Percentiles rank a stretch among this genome's conserved stretches.
Conservation (phyloP, 2,797 vertebrate genomes). For the Sebastes steindachneri region DNA sequence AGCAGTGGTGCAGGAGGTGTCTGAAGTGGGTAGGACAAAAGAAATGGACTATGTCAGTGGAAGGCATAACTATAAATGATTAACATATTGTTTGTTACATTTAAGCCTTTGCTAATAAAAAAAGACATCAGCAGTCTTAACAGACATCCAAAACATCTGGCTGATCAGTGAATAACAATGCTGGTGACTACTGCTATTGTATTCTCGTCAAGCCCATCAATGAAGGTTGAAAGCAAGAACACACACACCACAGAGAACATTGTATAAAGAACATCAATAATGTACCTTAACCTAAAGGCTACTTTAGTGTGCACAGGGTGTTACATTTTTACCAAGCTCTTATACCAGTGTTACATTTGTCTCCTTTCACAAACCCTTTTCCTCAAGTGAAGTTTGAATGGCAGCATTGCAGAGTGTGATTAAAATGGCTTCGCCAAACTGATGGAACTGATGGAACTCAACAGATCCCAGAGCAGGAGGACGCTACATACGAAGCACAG, state of each 20-base stretch:
- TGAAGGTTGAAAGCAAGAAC: neutral
- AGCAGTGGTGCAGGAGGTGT: slow-evolving; percentile 98
- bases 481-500: neutral
- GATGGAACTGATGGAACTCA: neutral
- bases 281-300: neutral
- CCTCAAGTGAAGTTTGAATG: neutral
- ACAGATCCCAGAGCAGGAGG: neutral
- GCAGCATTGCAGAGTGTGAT: neutral
- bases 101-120: neutral
- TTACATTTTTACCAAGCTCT: neutral
- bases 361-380: neutral
- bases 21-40: slow-evolving; percentile 70
- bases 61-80: neutral
- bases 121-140: too few species aligned
- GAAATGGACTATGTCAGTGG: neutral
- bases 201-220: neutral
- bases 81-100: neutral
- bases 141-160: neutral
- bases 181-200: neutral
- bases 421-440: neutral
- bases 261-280: neutral
- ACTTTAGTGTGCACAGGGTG: neutral
- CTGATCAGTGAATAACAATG: neutral
- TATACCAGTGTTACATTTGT: neutral
- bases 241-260: neutral